These are phyloP conservation scores for Apocrypta bakeri DNA, from an alignment of 1,140 invertebrate genomes.

Conservation along the genomic window DNA sequence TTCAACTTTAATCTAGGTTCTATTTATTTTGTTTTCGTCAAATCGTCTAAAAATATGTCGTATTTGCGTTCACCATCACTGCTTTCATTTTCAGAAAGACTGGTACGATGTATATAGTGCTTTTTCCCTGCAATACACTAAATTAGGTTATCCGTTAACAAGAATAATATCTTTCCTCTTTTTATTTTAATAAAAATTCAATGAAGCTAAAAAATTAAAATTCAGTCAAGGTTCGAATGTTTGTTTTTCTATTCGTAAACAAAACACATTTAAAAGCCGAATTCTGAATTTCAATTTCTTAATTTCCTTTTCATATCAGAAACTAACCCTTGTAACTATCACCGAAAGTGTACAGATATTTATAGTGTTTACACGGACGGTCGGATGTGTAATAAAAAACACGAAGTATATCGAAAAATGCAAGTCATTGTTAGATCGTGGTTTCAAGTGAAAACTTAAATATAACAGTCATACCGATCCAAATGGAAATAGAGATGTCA, in stretches of 20 bases:
- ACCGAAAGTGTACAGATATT: background rate
- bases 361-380: constrained; percentile 8
- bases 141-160: constrained; percentile 7
- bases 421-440: background rate
- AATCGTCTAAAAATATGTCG: constrained; percentile 67
- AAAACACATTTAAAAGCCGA: background rate
- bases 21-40: constrained; percentile 56
- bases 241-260: too few relatives aligned
- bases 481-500: background rate
- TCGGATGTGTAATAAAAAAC: background rate
- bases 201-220: constrained; percentile 5
- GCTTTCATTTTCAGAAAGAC: background rate
- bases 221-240: background rate
- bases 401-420: background rate
- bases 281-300: constrained; percentile 10
- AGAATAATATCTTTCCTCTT: background rate
- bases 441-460: background rate
- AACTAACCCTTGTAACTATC: background rate
- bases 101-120: constrained; percentile 50
- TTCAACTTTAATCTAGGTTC: constrained; percentile 54
- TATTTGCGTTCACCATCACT: constrained; percentile 39
- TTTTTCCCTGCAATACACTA: constrained; percentile 22
- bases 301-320: background rate
- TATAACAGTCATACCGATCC: background rate
- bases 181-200: background rate